Evolutionary conservation across 2,113 vertebrate genomes (phyloP), one percentile per base, ranked within the genome.

Genomic region (Origma solitaria): DNA sequence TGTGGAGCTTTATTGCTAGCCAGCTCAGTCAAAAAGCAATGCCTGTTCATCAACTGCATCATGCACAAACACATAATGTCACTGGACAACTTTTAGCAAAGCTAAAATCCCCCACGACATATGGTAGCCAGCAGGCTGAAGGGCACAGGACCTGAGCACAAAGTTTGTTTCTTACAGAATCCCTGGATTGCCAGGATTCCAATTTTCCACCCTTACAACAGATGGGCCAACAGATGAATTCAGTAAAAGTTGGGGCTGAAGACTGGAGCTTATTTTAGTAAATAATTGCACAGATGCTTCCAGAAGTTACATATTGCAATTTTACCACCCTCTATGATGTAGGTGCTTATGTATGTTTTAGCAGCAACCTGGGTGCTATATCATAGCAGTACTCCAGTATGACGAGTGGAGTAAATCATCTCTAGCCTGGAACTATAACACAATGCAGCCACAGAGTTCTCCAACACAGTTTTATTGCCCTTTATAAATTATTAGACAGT

Each of bases 151-250:
- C 13, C 19, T 10, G 31, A 65, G 25, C 6, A 7, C 17, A 82
- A 83, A 73, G 9, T 13, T 56, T 56, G 30, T 44, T 86, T 79
- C 25, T 73, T 38, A 35, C 0, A 51, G 4, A 17, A 9, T 33
- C 2, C 1, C n/a, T n/a, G 38, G 7, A 66, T 17, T 1, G 3
- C 3, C 0, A 1, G 33, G 18, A 50, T 5, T 13, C 22, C 8
- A 4, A 58, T 58, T 62, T 33, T 57, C 47, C 78, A 40, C 22
- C 1, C 4, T 61, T 85, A 16, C 51, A 42, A 40, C 38, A 40
- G 38, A 40, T 40, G 22, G 7, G 4, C 2, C 4, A 65, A 22
- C 9, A 25, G 30, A 7, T 40, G 9, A 44, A 37, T 40, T 53
- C 33, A n/a, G 12, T 30, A 60, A 83, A 35, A 86, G 24, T 0